Percentiles rank a stretch among this genome's conserved stretches.
phyloP scores from a whole-genome alignment of 30 jellyfish, hydroid and myxozoan species.

The Aurelia aurita complex sp. Pacific region DNA sequence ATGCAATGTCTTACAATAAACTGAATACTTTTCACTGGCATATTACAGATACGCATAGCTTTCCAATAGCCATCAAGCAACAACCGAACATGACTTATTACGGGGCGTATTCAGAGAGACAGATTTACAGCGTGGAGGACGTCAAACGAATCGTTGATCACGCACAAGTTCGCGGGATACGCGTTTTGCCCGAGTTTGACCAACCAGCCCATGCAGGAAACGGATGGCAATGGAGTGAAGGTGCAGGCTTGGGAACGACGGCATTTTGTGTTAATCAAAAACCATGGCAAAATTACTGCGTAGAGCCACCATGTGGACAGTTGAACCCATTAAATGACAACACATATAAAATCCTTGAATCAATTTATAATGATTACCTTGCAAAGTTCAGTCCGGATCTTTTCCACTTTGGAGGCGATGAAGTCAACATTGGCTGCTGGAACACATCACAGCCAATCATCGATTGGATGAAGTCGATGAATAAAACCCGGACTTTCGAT shows the following conservation, averaged over 20 bases:
- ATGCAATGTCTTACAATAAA: constrained; percentile 72
- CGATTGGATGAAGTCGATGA: constrained; percentile 41
- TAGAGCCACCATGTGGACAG: constrained; percentile 79
- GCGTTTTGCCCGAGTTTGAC: constrained; percentile 78
- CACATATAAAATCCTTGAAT: constrained; percentile 31
- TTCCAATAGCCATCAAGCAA: constrained; percentile 43
- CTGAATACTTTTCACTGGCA: constrained; percentile 77
- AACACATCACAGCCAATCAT: constrained; percentile 48
- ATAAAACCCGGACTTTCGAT: constrained; percentile 24
- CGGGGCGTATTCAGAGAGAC: constrained; percentile 68
- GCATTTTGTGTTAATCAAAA: constrained; percentile 64
- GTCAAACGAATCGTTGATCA: constrained; percentile 30
- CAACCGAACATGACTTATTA: constrained; percentile 41
- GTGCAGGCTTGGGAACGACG: constrained; percentile 52
- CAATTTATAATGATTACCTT: constrained; percentile 45
- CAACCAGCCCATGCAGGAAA: constrained; percentile 82
- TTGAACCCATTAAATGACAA: constrained; percentile 59
- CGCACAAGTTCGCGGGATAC: constrained; percentile 55
- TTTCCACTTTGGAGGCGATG: constrained; percentile 78
- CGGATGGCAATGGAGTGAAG: constrained; percentile 76
- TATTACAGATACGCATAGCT: constrained; percentile 68
- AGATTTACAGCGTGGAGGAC: constrained; percentile 43
- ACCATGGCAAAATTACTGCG: constrained; percentile 64
- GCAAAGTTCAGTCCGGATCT: constrained; percentile 53
- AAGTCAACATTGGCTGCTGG: constrained; percentile 59